Base-by-base conservation (phyloP, 2,888 invertebrate genomes). In the Drosophila mercatorum region DNA sequence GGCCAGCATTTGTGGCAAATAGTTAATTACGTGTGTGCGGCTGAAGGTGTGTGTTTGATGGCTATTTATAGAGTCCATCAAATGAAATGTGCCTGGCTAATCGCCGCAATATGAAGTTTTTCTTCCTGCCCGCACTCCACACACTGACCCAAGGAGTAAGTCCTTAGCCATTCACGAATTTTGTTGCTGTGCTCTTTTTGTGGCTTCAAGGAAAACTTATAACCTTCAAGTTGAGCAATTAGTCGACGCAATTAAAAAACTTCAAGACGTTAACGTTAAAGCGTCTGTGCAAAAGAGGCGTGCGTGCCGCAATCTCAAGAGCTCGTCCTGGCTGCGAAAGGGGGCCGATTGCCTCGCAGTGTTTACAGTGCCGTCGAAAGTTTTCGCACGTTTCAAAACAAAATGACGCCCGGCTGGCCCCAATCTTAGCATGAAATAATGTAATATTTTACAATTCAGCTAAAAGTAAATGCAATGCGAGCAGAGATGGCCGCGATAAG, bases 371-470 rank as follows among this genome's bases (percentile, higher is more conserved):
- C 17, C 52, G 51, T 58, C 51, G 58, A 73, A 83, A 71, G 52
- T 78, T 65, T 73, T 72, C 71, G 72, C 75, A 78, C 75, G 67
- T 73, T 78, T 81, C 73, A 71, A 64, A 75, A 78, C 80, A 83
- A 88, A 88, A 83, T 83, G 87, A 75, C 84, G 53, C 41, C 38
- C 34, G 49, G 43, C 22, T 81, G 81, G 81, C 84, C 89, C 58
- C 84, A 87, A 87, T 89, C 84, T 47, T 31, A 65, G 67, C 75
- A 84, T 81, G 88, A 66, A 81, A 71, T 84, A 89, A 81, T 79
- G 74, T 76, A 89, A 85, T 84, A 89, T 85, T 89, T 89, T 88
- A 88, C 77, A 84, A 59, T 71, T 56, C 55, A 61, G 56, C 73
- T 61, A 43, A 69, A 72, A 68, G 84, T 68, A 86, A 83, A 75